Conservation (phyloP, 2,888 invertebrate species). For the Caenorhabditis becei region DNA sequence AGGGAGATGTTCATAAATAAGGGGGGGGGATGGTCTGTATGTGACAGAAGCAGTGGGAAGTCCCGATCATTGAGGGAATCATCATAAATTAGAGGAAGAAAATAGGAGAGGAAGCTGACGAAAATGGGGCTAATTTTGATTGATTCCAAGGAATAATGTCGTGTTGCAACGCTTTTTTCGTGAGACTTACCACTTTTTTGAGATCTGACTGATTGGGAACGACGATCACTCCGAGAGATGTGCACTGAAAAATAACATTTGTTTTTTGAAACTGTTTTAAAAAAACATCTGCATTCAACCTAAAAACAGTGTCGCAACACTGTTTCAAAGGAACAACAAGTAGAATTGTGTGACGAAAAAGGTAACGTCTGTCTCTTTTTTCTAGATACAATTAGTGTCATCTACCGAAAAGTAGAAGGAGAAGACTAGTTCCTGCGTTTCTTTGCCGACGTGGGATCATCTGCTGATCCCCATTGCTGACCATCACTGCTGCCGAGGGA, state of each 20-base stretch:
- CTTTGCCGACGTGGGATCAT: slow-evolving; percentile 31
- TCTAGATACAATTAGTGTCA: slow-evolving; percentile 50
- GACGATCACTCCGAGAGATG: slow-evolving; percentile 55
- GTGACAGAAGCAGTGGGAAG: slow-evolving; percentile 9
- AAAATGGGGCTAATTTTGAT: slow-evolving; percentile 61
- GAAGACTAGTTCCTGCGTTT: slow-evolving; percentile 35
- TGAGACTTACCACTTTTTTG: slow-evolving; percentile 55
- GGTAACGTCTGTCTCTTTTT: slow-evolving; percentile 3
- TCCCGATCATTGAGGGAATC: slow-evolving; percentile 5
- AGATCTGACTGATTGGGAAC: slow-evolving; percentile 65
- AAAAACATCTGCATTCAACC: too few species aligned
- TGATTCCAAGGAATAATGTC: slow-evolving; percentile 18
- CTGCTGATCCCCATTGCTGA: slow-evolving; percentile 36
- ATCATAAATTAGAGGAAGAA: slow-evolving; percentile 12
- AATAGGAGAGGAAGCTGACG: slow-evolving; percentile 7
- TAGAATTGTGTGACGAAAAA: background rate
- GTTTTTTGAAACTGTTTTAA: too few species aligned
- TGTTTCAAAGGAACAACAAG: background rate
- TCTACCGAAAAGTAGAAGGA: slow-evolving; percentile 21
- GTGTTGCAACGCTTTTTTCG: background rate
- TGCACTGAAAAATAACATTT: slow-evolving; percentile 30
- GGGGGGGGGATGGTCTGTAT: slow-evolving; percentile 7
- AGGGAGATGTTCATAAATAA: slow-evolving; percentile 33
- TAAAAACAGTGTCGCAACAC: background rate
- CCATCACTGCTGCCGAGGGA: slow-evolving; percentile 30